Percentiles rank a stretch among this genome's conserved stretches.
phyloP scores from a whole-genome alignment of 2,888 invertebrate species.

The Slavum lentiscoides region DNA sequence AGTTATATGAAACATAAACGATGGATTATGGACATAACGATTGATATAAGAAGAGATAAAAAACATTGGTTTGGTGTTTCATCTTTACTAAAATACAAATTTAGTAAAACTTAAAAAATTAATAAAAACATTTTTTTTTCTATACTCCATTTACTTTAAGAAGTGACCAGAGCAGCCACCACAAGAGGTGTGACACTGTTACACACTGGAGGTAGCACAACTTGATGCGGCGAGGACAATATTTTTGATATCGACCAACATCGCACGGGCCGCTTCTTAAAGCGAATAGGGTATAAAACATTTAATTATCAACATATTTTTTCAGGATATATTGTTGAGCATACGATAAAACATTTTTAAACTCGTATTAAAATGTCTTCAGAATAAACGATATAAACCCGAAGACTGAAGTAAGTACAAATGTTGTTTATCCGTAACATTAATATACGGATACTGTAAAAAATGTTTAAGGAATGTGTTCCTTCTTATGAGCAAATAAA shows the following conservation, averaged over 20 bases:
- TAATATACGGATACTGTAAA: constrained; percentile 29
- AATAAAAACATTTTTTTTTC: constrained; percentile 5
- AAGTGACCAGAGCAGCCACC: no score
- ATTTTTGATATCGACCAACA: no score
- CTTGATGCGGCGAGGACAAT: no score
- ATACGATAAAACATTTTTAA: constrained; percentile 25
- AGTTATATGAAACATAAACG: neutral
- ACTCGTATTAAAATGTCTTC: constrained; percentile 19
- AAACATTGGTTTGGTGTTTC: neutral
- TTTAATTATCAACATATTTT: constrained; percentile 32
- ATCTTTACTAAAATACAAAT: neutral
- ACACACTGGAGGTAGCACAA: no score
- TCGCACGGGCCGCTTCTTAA: no score
- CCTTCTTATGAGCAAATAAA: constrained; percentile 46
- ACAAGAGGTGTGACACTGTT: no score
- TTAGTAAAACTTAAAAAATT: neutral
- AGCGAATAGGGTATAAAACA: neutral
- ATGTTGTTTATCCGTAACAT: constrained; percentile 31
- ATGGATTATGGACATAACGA: neutral
- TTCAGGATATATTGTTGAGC: constrained; percentile 36
- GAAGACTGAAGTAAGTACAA: constrained; percentile 40
- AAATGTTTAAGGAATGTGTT: constrained; percentile 50
- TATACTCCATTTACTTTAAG: no score
- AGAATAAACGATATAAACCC: constrained; percentile 23
- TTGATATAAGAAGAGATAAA: neutral